Base-by-base conservation (phyloP, 2,888 invertebrate species). In the Tipula helvola region DNA sequence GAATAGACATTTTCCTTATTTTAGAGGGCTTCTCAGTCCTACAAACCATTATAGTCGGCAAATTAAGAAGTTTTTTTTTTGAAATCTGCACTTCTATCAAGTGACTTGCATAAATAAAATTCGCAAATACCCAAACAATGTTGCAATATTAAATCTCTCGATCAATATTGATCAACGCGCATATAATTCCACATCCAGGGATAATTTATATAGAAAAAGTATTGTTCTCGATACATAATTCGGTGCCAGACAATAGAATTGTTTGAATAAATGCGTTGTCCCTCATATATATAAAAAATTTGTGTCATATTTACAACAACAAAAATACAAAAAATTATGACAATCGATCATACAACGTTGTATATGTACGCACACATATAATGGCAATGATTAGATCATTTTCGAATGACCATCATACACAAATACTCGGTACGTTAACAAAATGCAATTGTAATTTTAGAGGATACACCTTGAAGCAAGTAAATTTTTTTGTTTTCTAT, bases 401-500 rank as follows among this genome's bases (percentile, higher is more conserved):
- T 71, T 71, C 10, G 71, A 71, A 71, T 71, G 71, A 71, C 71
- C 71, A 71, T 71, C 71, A 71, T 71, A 39, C 39, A 39, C 5
- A 39, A 4, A 39, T 39, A 7, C 7, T 39, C 7, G 39, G 8
- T 71, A 71, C 71, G 10, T 71, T 28, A 28, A 71, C 71, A 71
- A 71, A 12, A 28, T 71, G 18, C 71, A 71, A 71, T 71, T 71
- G 71, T 28, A 71, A 71, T 28, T 28, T 71, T 71, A 71, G 71
- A 71, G 71, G 71, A 71, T 71, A 71, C 71, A 71, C 71, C 71
- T 71, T 71, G 71, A 71, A 71, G 71, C 71, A 71, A 71, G 71
- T 71, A 71, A 71, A 16, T 71, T 71, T 71, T 71, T 71, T 52
- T 52, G 5, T 52, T 52, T 52, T 52, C 52, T 52, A 52, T 52